Evolutionary conservation across 1,140 invertebrate genomes (phyloP), one percentile per base, ranked within the genome.

Genomic region (Mycetomoellerius zeteki): DNA sequence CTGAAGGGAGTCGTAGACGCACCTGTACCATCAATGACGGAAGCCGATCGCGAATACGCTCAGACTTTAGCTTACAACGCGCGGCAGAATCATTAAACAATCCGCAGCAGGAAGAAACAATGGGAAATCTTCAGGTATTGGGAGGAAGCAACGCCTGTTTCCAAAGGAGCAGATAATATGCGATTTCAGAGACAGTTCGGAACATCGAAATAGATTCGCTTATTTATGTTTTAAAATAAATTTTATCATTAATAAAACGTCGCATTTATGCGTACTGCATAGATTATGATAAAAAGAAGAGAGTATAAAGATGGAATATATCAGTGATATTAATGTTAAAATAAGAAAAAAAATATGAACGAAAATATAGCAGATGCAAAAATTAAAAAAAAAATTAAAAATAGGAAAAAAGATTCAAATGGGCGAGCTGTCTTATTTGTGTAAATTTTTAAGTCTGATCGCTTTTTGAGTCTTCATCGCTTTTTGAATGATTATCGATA

Each of bases 11-110:
- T 92, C 43, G 86, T 93, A 0, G 90, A 93, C 30, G 91, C 93
- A 65, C 58, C 95, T 95, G 75, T 96, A 95, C 95, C 89, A 90
- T 95, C 80, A 27, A 81, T 80, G 33, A 78, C 71, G 52, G 91
- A 96, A 64, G 91, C 92, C 60, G 93, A 95, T 50, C 65, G 92
- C 89, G 89, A 94, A 92, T 92, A 95, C 92, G 96, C 96, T 1
- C 97, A 97, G 67, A 96, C 96, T 81, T 90, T 98, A 72, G 97
- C 97, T 1, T 98, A 98, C 92, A 96, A 96, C 43, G 96, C 82
- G 33, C 86, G 92, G 58, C 80, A 86, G 64, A 86, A 80, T 16
- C 89, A 86, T n/a, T 90, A 58, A 90, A 60, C 47, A 2, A 37
- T 33, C 24, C 33, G 21, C 60, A 10, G 47, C 12, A 16, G 5